A percentile compares a stretch with the other conserved stretches of the same genome.
phyloP scores from a whole-genome alignment of 2,888 invertebrate species.

The Drosophila multiciliata region DNA sequence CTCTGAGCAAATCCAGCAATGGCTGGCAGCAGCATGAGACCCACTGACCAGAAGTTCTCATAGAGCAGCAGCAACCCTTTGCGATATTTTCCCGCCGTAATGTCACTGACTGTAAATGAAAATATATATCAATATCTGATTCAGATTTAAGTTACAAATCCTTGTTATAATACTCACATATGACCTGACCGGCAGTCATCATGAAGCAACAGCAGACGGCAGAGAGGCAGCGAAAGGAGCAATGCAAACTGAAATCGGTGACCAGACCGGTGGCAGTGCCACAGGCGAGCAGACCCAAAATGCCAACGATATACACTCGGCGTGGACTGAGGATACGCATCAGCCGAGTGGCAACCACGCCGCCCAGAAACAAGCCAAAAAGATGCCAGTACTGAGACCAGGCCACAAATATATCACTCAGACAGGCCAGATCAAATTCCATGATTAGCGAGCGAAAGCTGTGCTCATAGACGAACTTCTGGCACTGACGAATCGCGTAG shows the following conservation, averaged over 20 bases:
- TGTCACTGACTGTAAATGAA: conserved; percentile 82
- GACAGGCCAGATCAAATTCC: conserved; percentile 85
- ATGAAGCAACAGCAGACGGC: conserved; percentile 85
- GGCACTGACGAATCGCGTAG: conserved; percentile 65
- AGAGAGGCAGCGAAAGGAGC: conserved; percentile 83
- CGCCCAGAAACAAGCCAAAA: conserved; percentile 85
- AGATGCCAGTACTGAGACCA: conserved; percentile 86
- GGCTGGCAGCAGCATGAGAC: conserved; percentile 84
- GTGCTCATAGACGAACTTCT: conserved; percentile 73
- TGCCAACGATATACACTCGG: conserved; percentile 82
- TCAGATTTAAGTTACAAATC: background rate
- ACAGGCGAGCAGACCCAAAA: conserved; percentile 82
- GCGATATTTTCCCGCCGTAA: conserved; percentile 83
- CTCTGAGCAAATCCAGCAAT: conserved; percentile 82
- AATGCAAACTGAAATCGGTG: conserved; percentile 83
- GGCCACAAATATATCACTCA: conserved; percentile 84
- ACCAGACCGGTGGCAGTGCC: conserved; percentile 83
- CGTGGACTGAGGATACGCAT: conserved; percentile 84
- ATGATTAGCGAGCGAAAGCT: conserved; percentile 82
- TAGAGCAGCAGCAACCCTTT: conserved; percentile 82
- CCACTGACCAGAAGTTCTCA: conserved; percentile 85
- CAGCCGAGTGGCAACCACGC: conserved; percentile 83
- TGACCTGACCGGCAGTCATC: conserved; percentile 84
- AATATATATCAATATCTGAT: background rate
- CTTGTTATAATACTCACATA: conserved; percentile 79